Percentiles rank a stretch among this genome's conserved stretches.
These are phyloP conservation scores for Miichthys miiuy DNA, from an alignment of 2,797 vertebrate species.

Conservation along the genomic window DNA sequence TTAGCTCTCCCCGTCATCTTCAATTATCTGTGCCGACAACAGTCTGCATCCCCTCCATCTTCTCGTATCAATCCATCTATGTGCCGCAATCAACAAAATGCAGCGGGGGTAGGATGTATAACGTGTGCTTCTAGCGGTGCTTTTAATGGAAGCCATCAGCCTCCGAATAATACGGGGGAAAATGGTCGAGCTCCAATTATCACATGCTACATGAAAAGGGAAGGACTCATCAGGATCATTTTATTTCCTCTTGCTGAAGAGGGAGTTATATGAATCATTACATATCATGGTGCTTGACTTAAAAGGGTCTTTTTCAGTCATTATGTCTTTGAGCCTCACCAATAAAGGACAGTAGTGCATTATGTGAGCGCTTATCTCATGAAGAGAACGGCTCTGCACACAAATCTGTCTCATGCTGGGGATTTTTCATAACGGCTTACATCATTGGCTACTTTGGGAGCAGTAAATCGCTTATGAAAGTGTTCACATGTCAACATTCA, in stretches of 20 bases:
- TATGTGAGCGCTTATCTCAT: slow-evolving; percentile 39
- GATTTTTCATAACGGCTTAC: slow-evolving; percentile 36
- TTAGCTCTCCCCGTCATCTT: background rate
- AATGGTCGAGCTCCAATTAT: slow-evolving; percentile 37
- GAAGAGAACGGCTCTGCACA: slow-evolving; percentile 31
- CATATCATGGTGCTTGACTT: slow-evolving; percentile 53
- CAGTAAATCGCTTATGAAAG: slow-evolving; percentile 32
- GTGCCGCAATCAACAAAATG: slow-evolving; percentile 30
- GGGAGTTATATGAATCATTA: slow-evolving; percentile 58
- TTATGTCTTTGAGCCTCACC: slow-evolving; percentile 55
- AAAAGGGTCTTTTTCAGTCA: slow-evolving; percentile 46
- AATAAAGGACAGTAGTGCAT: slow-evolving; percentile 44
- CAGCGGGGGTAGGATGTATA: background rate
- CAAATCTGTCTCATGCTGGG: slow-evolving; percentile 48
- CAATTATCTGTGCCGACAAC: background rate
- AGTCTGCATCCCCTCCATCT: background rate
- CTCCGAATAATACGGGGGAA: slow-evolving; percentile 27
- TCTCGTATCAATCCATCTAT: slow-evolving; percentile 13
- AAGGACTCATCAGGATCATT: slow-evolving; percentile 46
- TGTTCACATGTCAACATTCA: slow-evolving; percentile 20
- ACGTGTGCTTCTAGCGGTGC: background rate
- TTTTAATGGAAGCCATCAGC: slow-evolving; percentile 23
- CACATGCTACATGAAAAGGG: slow-evolving; percentile 45
- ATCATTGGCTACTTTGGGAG: slow-evolving; percentile 39
- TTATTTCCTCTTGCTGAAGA: slow-evolving; percentile 49